Percentiles rank a stretch among this genome's conserved stretches.
Conservation (phyloP, 2,797 vertebrate species). For the Onychomys torridus region DNA sequence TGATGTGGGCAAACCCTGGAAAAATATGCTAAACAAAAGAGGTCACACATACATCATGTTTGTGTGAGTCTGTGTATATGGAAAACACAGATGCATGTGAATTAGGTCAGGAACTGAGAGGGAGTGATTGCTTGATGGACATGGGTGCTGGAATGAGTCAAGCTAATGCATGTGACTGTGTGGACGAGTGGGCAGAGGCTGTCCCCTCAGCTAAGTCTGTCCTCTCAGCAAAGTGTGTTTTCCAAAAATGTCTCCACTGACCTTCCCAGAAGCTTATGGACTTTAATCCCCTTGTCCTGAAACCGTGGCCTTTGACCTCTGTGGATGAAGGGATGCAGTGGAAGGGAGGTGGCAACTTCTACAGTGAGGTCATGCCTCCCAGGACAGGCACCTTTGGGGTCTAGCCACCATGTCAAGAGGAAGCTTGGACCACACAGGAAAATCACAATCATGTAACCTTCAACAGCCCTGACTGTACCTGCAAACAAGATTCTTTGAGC, state of each 20-base stretch:
- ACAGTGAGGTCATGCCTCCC: rapidly evolving
- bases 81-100: neutral
- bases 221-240: neutral
- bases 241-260: neutral
- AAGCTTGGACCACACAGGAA: neutral
- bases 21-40: neutral
- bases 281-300: neutral
- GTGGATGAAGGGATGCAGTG: rapidly evolving
- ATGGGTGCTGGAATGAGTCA: neutral
- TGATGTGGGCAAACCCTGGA: neutral
- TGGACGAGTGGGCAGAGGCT: neutral
- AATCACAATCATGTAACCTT: neutral
- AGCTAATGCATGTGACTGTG: neutral
- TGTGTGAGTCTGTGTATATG: neutral
- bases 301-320: neutral
- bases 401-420: neutral
- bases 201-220: neutral
- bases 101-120: neutral
- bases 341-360: neutral
- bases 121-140: neutral
- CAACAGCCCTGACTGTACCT: rapidly evolving
- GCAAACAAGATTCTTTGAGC: neutral
- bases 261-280: neutral
- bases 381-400: neutral
- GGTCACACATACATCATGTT: neutral